Base-by-base conservation (phyloP, 2,888 invertebrate genomes). In the Acanthococcus lagerstroemiae region DNA sequence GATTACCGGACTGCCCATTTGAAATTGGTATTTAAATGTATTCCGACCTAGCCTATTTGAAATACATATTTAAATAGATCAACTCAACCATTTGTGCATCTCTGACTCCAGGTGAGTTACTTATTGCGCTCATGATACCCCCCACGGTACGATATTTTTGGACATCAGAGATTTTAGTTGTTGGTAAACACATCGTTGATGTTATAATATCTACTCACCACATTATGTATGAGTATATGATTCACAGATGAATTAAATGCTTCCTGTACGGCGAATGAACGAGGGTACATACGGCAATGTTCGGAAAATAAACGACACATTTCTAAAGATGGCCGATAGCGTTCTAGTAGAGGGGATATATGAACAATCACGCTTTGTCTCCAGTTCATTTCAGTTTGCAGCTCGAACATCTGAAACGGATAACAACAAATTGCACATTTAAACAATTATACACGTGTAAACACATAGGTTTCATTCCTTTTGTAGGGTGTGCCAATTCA, bases 171-270 rank as follows among this genome's bases (percentile, higher is more conserved):
- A n/a, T n/a, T n/a, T n/a, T n/a, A n/a, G n/a, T n/a, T n/a, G n/a
- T n/a, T n/a, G n/a, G n/a, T n/a, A n/a, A n/a, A n/a, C n/a, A n/a
- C n/a, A n/a, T n/a, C n/a, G n/a, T n/a, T n/a, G n/a, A n/a, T n/a
- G n/a, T n/a, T n/a, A n/a, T n/a, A n/a, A n/a, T n/a, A 45, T 7
- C 4, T 21, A 74, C 78, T 76, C 73, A 81, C 81, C 68, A 87
- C 88, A 72, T 87, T 89, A 74, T 88, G 84, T 73, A 88, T 89
- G 69, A 89, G 81, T 70, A 88, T 88, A 63, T 88, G 79, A 48
- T 86, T 84, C 45, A 88, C 86, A 37, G 88, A 85, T 54, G 87
- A 86, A 24, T 85, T 84, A 68, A 88, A 83, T 45, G 81, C 76
- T 67, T 86, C 86, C 68, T 83, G 80, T 19, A 87, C 83, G 5